Evolutionary conservation across 2,113 vertebrate species (phyloP).

Genomic region (Rhizomys pruinosus): DNA sequence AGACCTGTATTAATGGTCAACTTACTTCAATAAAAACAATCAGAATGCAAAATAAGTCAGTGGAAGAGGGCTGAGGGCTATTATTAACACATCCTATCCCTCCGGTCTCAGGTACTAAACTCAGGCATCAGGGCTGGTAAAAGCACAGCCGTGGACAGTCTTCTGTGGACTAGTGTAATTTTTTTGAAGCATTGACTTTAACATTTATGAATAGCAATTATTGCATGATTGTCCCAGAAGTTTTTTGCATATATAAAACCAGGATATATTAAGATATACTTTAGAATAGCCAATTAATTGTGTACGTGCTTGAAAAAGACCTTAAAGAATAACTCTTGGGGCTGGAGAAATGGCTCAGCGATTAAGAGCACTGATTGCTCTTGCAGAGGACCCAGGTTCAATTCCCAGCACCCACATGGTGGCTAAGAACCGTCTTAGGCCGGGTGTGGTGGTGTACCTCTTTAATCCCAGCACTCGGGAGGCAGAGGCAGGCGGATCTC

Average conservation of each 20-base stretch:
- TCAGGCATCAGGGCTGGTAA: neutral
- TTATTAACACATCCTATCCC: no score
- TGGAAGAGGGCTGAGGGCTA: neutral
- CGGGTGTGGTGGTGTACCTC: no score
- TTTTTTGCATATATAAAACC: neutral
- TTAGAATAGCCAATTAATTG: neutral
- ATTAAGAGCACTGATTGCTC: no score
- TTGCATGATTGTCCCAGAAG: neutral
- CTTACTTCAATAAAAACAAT: neutral
- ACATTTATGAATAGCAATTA: neutral
- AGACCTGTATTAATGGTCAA: neutral
- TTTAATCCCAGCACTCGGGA: no score
- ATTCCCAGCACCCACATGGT: no score
- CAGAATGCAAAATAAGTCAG: neutral
- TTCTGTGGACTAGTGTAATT: neutral
- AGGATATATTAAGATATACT: neutral
- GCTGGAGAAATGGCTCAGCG: no score
- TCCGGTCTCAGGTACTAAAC: neutral
- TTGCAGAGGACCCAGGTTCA: no score
- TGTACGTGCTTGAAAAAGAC: neutral
- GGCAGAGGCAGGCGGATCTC: no score
- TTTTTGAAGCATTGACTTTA: neutral
- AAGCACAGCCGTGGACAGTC: neutral
- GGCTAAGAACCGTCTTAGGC: no score
- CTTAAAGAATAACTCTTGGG: neutral